phyloP scores from a whole-genome alignment of 35 echinoderm and acorn worm species.

The Amphiura filiformis region DNA sequence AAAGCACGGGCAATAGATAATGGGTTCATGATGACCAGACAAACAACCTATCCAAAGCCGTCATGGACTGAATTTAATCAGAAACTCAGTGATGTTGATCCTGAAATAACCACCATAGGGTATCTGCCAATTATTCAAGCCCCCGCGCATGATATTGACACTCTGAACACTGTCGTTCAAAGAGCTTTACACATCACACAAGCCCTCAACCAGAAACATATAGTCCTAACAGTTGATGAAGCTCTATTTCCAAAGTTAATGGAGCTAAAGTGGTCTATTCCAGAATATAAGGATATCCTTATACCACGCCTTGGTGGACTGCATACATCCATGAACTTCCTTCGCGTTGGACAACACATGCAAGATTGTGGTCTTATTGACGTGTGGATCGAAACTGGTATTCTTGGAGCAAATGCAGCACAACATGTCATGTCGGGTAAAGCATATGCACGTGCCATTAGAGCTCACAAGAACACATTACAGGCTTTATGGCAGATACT shows the following conservation, averaged over 20 bases:
- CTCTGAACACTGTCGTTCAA: constrained; percentile 45
- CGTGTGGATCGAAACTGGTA: constrained; percentile 29
- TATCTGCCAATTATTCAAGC: constrained; percentile 42
- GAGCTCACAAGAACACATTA: constrained; percentile 53
- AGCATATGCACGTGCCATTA: constrained; percentile 31
- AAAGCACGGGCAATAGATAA: constrained; percentile 28
- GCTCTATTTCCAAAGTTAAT: constrained; percentile 33
- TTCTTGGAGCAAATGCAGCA: constrained; percentile 9
- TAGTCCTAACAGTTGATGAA: constrained; percentile 41
- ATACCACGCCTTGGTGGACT: constrained; percentile 57
- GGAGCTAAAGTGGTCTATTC: constrained; percentile 51
- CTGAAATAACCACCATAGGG: constrained; percentile 19
- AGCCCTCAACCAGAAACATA: neutral
- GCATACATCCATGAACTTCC: constrained; percentile 67
- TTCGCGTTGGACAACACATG: constrained; percentile 54
- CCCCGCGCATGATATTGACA: constrained; percentile 46
- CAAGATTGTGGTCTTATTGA: constrained; percentile 19
- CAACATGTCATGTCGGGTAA: constrained; percentile 44
- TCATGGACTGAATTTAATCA: constrained; percentile 55
- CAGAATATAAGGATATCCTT: constrained; percentile 19
- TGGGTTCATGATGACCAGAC: constrained; percentile 1
- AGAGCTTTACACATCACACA: neutral
- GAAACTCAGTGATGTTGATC: neutral
- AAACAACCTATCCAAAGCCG: neutral
- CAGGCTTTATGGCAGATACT: constrained; percentile 67